These are phyloP conservation scores for Ommatoiulus sabulosus DNA, from an alignment of 2,888 invertebrate genomes.

Conservation along the genomic window DNA sequence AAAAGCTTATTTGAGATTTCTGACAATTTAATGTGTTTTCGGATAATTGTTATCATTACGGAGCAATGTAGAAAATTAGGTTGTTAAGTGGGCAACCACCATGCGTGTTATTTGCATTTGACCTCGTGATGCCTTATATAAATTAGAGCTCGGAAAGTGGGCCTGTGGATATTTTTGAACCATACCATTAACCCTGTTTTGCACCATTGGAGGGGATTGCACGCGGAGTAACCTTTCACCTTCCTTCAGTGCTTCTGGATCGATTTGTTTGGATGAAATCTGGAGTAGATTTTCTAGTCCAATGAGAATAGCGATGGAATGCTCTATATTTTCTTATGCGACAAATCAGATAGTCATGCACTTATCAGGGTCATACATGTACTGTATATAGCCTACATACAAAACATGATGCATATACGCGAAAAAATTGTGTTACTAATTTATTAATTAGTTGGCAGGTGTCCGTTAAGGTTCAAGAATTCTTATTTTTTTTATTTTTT, in stretches of 20 bases:
- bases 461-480: too few species aligned
- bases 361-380: too few species aligned
- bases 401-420: too few species aligned
- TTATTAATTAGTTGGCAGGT: too few species aligned
- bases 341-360: too few species aligned
- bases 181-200: conserved; percentile 25
- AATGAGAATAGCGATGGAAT: neutral
- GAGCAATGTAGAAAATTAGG: neutral
- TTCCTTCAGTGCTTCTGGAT: neutral
- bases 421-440: too few species aligned
- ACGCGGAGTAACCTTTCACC: neutral
- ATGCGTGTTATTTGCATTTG: conserved; percentile 22
- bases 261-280: neutral
- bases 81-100: neutral
- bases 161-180: neutral
- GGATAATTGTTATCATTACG: conserved; percentile 45
- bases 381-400: too few species aligned
- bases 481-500: too few species aligned
- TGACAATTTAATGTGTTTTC: conserved; percentile 42
- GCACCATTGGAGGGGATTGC: neutral
- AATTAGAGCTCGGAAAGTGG: neutral
- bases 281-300: neutral
- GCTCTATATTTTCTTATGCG: too few species aligned
- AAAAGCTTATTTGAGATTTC: conserved; percentile 38
- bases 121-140: neutral